phyloP scores from a whole-genome alignment of 2,888 invertebrate genomes.

The Melipona bicolor region DNA sequence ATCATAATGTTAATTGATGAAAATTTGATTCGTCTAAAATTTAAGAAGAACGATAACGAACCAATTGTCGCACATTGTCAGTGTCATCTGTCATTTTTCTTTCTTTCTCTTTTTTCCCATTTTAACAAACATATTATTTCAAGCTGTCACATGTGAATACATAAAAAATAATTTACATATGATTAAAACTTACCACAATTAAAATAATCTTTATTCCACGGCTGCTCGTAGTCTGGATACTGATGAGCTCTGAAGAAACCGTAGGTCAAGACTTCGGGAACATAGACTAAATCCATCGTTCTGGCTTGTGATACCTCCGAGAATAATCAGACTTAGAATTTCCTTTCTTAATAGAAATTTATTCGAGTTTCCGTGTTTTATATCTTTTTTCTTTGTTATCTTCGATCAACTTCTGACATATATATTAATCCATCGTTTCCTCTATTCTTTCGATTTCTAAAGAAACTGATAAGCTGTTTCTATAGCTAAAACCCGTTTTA shows the following conservation, averaged over 20 bases:
- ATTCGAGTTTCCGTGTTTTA: constrained; percentile 10
- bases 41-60: background rate
- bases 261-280: constrained; percentile 86
- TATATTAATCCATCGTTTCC: background rate
- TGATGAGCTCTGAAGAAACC: constrained; percentile 84
- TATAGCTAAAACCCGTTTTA: constrained; percentile 7
- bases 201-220: constrained; percentile 82
- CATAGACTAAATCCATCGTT: constrained; percentile 86
- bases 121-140: background rate
- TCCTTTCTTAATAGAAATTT: background rate
- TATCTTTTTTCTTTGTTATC: background rate
- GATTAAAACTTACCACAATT: constrained; percentile 74
- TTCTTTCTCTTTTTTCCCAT: background rate
- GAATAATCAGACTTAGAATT: background rate
- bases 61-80: background rate
- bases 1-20: background rate
- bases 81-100: background rate
- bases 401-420: background rate
- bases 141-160: background rate
- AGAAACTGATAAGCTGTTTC: background rate
- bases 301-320: background rate
- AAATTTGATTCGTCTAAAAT: background rate
- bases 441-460: background rate
- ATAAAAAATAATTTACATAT: background rate
- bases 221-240: constrained; percentile 86